These are phyloP conservation scores for Chlamydotis undulata DNA, from an alignment of 2,113 vertebrate species.

Conservation along the genomic window DNA sequence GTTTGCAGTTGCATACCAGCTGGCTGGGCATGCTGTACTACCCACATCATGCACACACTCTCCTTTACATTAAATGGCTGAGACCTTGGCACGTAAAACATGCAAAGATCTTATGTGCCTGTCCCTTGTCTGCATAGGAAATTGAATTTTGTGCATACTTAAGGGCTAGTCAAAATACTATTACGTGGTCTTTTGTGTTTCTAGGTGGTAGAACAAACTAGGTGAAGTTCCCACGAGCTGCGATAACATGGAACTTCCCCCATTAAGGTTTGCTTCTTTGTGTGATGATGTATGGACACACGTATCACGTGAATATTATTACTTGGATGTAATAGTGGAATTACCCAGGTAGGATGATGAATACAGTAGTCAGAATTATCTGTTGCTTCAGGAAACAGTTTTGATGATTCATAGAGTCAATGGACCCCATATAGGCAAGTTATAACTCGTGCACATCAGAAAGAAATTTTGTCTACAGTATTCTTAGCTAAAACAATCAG, in stretches of 20 bases:
- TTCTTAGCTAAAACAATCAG: neutral
- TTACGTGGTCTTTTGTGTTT: neutral
- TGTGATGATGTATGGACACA: neutral
- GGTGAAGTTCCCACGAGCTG: neutral
- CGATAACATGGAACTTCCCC: rapidly evolving
- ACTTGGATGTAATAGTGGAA: neutral
- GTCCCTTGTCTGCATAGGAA: neutral
- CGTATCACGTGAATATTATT: neutral
- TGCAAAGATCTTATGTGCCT: neutral
- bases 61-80: neutral
- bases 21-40: neutral
- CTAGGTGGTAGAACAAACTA: neutral
- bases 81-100: neutral
- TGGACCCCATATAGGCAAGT: rapidly evolving
- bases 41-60: neutral
- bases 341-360: neutral
- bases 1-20: neutral
- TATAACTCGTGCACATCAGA: neutral
- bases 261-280: neutral
- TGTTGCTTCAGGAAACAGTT: neutral
- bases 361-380: neutral
- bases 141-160: neutral
- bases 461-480: neutral
- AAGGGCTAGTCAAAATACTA: neutral
- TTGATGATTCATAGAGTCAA: neutral